Percentiles rank a stretch among this genome's conserved stretches.
phyloP scores from a whole-genome alignment of 2,113 vertebrate genomes.

The Coracopsis vasa region DNA sequence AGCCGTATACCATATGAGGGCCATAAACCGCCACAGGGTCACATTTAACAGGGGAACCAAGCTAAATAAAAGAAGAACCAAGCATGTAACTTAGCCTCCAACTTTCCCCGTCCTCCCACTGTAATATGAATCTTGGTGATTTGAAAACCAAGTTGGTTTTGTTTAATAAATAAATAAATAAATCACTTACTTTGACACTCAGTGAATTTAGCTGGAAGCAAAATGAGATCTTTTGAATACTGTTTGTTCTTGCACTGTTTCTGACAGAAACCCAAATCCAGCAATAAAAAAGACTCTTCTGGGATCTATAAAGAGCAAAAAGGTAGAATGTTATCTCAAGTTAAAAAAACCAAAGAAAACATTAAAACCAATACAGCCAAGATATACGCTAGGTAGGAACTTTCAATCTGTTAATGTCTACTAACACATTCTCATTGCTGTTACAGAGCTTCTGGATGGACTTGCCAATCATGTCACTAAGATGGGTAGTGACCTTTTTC shows the following conservation, averaged over 20 bases:
- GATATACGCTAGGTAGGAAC: background rate
- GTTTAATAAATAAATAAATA: conserved; percentile 24
- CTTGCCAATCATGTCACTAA: background rate
- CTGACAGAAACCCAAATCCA: background rate
- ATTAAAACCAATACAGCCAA: background rate
- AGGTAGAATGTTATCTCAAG: fast-evolving
- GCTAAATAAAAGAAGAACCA: conserved; percentile 39
- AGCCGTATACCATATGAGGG: background rate
- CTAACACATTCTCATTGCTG: background rate
- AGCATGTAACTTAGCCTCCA: background rate
- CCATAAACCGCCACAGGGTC: conserved; percentile 66
- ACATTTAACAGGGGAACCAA: conserved; percentile 57
- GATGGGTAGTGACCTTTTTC: background rate
- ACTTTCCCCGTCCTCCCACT: background rate
- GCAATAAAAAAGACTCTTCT: background rate
- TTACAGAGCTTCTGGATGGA: background rate
- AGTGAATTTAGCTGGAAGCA: background rate
- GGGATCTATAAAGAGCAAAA: background rate
- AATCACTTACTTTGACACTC: background rate
- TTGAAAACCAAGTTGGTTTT: background rate
- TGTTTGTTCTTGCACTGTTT: background rate
- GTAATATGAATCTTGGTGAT: background rate
- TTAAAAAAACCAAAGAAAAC: background rate
- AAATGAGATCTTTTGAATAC: conserved; percentile 8
- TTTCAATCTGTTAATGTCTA: background rate